These are phyloP conservation scores for Tachina fera DNA, from an alignment of 2,888 invertebrate genomes.

Conservation along the genomic window DNA sequence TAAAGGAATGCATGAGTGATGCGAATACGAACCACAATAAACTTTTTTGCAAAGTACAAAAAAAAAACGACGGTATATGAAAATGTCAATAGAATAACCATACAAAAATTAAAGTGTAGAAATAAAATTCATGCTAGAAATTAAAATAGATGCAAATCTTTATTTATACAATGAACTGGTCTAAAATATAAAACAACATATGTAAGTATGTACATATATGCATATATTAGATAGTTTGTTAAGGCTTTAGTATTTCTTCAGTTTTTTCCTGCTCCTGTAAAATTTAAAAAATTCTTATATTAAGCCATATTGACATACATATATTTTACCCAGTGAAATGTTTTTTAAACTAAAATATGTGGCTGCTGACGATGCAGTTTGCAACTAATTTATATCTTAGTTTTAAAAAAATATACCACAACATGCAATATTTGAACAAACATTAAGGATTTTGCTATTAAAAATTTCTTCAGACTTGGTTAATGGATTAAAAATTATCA, in stretches of 20 bases:
- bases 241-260: no score
- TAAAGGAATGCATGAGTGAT: conserved; percentile 16
- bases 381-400: background rate
- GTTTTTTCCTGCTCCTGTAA: no score
- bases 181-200: conserved; percentile 41
- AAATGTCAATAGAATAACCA: conserved; percentile 34
- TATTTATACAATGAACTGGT: conserved; percentile 61
- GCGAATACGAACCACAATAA: background rate
- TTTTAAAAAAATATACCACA: background rate
- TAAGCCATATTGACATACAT: conserved; percentile 5
- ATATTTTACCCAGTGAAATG: conserved; percentile 42
- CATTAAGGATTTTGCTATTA: no score
- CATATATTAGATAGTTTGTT: background rate
- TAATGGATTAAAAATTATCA: no score
- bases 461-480: no score
- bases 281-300: no score
- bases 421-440: no score
- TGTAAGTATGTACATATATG: no score
- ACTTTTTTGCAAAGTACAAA: background rate
- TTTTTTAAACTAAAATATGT: background rate
- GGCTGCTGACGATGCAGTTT: conserved; percentile 54
- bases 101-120: background rate
- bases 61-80: background rate
- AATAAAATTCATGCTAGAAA: background rate
- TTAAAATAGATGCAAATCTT: conserved; percentile 45